These are phyloP conservation scores for Epirrhoe alternata DNA, from an alignment of 2,888 invertebrate species.

Conservation along the genomic window DNA sequence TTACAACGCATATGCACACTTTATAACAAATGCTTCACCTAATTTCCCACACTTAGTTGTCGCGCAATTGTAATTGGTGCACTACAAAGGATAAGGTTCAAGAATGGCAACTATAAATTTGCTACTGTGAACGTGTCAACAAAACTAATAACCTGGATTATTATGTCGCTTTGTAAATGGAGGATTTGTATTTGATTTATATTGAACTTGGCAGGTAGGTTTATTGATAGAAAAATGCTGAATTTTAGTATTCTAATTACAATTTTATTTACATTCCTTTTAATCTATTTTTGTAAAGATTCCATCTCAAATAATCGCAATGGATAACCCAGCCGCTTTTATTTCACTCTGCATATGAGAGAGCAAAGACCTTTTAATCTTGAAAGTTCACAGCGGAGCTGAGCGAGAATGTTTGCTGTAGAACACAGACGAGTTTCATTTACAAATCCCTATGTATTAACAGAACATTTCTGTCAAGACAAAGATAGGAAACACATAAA, in stretches of 20 bases:
- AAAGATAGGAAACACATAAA: constrained; percentile 51
- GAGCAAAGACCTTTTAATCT: constrained; percentile 15
- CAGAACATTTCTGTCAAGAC: constrained; percentile 44
- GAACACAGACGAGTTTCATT: constrained; percentile 9
- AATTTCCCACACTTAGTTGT: constrained; percentile 78
- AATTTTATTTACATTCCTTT: not conserved
- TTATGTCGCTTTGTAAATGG: constrained; percentile 38
- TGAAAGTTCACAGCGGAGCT: constrained; percentile 1
- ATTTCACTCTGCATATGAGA: constrained; percentile 13
- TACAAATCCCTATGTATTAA: constrained; percentile 24
- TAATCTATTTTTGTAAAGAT: not conserved
- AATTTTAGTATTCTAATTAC: constrained; percentile 9
- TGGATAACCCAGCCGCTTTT: not conserved
- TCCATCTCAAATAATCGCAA: not conserved
- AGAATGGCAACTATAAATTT: constrained; percentile 70
- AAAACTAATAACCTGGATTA: constrained; percentile 71
- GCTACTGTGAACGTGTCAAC: constrained; percentile 70
- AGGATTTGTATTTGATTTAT: constrained; percentile 36
- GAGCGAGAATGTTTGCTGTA: constrained; percentile 3
- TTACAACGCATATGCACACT: constrained; percentile 30
- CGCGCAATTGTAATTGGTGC: constrained; percentile 56
- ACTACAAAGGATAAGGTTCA: constrained; percentile 55
- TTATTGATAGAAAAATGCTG: not conserved
- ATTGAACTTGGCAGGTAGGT: not conserved
- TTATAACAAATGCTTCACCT: constrained; percentile 48